Percentiles rank a stretch among this genome's conserved stretches.
phyloP scores from a whole-genome alignment of 1,140 invertebrate species.

The Mizuhopecten yessoensis region DNA sequence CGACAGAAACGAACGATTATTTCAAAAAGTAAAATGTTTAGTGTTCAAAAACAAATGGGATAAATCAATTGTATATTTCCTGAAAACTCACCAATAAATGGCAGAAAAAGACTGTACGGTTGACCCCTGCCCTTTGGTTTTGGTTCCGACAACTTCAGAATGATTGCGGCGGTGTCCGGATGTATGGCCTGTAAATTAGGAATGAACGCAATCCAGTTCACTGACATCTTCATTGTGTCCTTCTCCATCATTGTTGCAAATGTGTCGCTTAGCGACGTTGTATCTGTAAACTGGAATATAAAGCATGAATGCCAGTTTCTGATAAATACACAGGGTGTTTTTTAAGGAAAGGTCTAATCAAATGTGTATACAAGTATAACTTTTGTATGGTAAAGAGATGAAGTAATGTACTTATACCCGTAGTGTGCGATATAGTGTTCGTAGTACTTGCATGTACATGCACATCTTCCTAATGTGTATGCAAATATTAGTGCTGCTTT shows the following conservation, averaged over 20 bases:
- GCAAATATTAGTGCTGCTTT: too few relatives aligned
- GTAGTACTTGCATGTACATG: background rate
- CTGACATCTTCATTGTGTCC: background rate
- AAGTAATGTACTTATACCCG: too few relatives aligned
- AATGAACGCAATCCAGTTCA: constrained; percentile 51
- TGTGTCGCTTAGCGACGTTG: background rate
- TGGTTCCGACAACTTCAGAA: constrained; percentile 55
- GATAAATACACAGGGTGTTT: too few relatives aligned
- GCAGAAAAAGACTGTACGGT: background rate
- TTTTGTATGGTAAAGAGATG: background rate
- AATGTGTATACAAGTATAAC: background rate
- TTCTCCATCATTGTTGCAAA: background rate
- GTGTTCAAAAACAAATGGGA: too few relatives aligned
- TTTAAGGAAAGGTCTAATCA: too few relatives aligned
- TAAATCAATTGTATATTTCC: too few relatives aligned
- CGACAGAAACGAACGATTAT: too few relatives aligned
- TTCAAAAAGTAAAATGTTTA: too few relatives aligned
- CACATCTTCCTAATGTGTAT: too few relatives aligned
- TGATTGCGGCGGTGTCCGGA: constrained; percentile 51
- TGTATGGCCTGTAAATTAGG: constrained; percentile 49
- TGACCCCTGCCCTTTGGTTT: constrained; percentile 28
- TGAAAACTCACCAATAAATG: background rate
- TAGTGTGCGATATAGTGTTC: too few relatives aligned
- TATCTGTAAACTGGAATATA: background rate
- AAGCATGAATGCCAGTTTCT: too few relatives aligned